Conservation (phyloP, 2,888 invertebrate species). For the Ochropleura plecta region DNA sequence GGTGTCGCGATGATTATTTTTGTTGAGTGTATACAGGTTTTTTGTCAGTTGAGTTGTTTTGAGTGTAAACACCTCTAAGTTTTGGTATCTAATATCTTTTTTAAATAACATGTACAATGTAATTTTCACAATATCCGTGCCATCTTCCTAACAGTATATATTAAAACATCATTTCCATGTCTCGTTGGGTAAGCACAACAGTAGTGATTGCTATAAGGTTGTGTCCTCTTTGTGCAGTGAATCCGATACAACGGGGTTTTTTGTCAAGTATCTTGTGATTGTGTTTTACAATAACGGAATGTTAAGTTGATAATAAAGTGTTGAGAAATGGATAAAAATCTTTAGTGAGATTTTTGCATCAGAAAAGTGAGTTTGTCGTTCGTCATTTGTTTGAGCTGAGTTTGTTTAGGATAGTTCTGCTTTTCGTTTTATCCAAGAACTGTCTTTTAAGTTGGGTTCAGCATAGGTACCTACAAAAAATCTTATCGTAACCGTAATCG, state of each 20-base stretch:
- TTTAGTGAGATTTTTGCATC: background rate
- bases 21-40: too few relatives aligned
- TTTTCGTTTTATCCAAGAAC: background rate
- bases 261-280: slow-evolving; percentile 14
- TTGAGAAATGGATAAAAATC: background rate
- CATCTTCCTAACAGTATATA: slow-evolving; percentile 22
- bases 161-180: slow-evolving; percentile 50
- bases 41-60: too few relatives aligned
- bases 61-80: too few relatives aligned
- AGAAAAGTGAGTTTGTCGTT: background rate
- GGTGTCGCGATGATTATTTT: too few relatives aligned
- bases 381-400: background rate
- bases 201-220: slow-evolving; percentile 33
- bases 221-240: slow-evolving; percentile 60
- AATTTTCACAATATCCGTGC: slow-evolving; percentile 15
- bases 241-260: slow-evolving; percentile 28
- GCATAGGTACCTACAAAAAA: too few relatives aligned
- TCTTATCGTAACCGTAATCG: too few relatives aligned
- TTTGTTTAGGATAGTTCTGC: background rate
- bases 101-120: slow-evolving; percentile 16
- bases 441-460: background rate
- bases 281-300: slow-evolving; percentile 16
- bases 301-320: slow-evolving; percentile 1
- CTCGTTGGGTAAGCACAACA: slow-evolving; percentile 37
- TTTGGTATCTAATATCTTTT: background rate